Percentiles rank a stretch among this genome's conserved stretches.
Evolutionary conservation across 2,888 invertebrate genomes (phyloP).

Genomic region (Tupiocoris notatus): DNA sequence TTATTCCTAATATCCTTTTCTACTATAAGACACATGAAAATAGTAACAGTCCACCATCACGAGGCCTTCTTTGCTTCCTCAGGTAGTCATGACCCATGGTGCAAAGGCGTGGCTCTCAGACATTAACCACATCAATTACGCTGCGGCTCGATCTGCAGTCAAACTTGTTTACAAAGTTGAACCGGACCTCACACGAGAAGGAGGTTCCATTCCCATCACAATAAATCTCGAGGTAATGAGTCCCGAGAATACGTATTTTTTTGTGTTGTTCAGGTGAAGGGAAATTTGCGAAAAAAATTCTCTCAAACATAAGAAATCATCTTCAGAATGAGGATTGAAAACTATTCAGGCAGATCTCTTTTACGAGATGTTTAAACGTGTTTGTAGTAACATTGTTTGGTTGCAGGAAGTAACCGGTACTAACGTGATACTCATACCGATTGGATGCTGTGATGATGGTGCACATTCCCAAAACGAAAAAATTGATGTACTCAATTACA

Average conservation of each 20-base stretch:
- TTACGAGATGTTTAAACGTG: conserved; percentile 23
- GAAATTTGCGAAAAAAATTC: too few relatives aligned
- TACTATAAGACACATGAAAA: too few relatives aligned
- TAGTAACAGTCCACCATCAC: too few relatives aligned
- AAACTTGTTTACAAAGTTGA: conserved; percentile 83
- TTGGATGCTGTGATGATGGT: conserved; percentile 94
- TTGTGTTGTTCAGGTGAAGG: too few relatives aligned
- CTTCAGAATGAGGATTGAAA: too few relatives aligned
- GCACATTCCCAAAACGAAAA: conserved; percentile 99
- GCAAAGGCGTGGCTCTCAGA: conserved; percentile 93
- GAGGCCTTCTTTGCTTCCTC: background rate
- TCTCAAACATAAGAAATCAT: too few relatives aligned
- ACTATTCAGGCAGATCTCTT: too few relatives aligned
- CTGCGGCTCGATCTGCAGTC: conserved; percentile 80
- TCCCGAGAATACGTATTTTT: too few relatives aligned
- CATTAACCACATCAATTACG: conserved; percentile 87
- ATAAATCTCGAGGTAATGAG: conserved; percentile 40
- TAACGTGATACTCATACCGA: conserved; percentile 90
- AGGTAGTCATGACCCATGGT: conserved; percentile 63
- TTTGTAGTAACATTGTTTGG: conserved; percentile 41
- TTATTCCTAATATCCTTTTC: too few relatives aligned
- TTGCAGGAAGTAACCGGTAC: conserved; percentile 82
- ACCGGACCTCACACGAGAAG: conserved; percentile 94
- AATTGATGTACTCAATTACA: conserved; percentile 86
- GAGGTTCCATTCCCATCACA: conserved; percentile 96